phyloP scores from a whole-genome alignment of 1,140 invertebrate genomes.

The Ceratina japonica region DNA sequence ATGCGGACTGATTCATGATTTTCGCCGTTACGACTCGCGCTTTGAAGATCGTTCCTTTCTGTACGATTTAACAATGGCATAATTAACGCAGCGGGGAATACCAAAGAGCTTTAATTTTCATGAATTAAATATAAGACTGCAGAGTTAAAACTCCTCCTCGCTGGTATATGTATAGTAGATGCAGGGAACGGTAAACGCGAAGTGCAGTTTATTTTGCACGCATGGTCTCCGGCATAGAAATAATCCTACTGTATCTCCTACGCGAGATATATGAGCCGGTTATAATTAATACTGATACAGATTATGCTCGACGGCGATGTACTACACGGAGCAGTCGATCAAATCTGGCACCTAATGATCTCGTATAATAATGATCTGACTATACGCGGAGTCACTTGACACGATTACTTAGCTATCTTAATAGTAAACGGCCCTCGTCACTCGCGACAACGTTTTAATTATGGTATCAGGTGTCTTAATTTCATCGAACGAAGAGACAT shows the following conservation, averaged over 20 bases:
- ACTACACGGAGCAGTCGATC: slow-evolving; percentile 19
- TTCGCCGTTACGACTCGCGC: too few species aligned
- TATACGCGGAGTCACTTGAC: slow-evolving; percentile 7
- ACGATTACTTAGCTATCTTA: slow-evolving; percentile 12
- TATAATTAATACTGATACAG: slow-evolving; percentile 26
- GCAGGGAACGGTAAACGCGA: too few species aligned
- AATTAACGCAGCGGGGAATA: too few species aligned
- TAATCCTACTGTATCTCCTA: slow-evolving; percentile 17
- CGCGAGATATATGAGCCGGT: slow-evolving; percentile 7
- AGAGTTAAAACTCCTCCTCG: too few species aligned
- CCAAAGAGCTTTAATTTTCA: too few species aligned
- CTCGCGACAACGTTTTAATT: not conserved
- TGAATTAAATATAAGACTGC: too few species aligned
- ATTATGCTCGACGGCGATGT: slow-evolving; percentile 22
- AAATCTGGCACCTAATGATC: slow-evolving; percentile 16
- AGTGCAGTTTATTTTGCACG: too few species aligned
- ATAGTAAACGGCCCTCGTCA: not conserved
- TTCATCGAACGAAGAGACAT: too few species aligned
- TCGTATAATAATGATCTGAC: slow-evolving; percentile 26
- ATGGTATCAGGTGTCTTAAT: not conserved
- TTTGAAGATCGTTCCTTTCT: too few species aligned
- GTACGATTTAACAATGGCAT: too few species aligned
- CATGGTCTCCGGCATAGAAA: slow-evolving; percentile 2
- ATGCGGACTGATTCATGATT: too few species aligned
- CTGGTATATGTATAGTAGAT: too few species aligned